Conservation (phyloP, 23 tunicate species). For the Botrylloides violaceus region DNA sequence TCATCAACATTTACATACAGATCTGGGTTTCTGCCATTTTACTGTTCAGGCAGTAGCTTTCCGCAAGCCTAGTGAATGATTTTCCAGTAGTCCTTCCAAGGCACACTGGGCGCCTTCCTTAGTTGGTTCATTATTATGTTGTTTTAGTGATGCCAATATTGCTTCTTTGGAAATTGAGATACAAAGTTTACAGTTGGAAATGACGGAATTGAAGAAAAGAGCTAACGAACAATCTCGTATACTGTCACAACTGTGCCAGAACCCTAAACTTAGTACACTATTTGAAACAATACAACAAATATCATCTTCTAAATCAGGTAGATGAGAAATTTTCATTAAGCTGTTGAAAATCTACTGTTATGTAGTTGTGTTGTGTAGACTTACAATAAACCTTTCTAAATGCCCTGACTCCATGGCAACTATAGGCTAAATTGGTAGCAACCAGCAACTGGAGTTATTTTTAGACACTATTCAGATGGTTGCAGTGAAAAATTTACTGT, state of each 20-base stretch:
- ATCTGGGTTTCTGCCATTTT: too few relatives aligned
- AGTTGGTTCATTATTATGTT: too few relatives aligned
- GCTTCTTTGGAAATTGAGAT: background rate
- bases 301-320: background rate
- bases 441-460: background rate
- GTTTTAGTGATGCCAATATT: background rate
- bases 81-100: too few relatives aligned
- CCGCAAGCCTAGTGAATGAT: too few relatives aligned
- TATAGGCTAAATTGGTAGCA: background rate
- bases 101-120: too few relatives aligned
- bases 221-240: constrained; percentile 20
- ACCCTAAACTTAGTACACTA: constrained; percentile 9
- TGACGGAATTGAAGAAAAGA: constrained; percentile 19
- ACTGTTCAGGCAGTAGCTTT: too few relatives aligned
- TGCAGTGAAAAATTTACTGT: background rate
- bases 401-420: too few relatives aligned
- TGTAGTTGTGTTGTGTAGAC: too few relatives aligned
- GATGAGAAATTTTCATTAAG: too few relatives aligned
- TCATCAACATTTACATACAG: too few relatives aligned
- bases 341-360: too few relatives aligned
- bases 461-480: background rate
- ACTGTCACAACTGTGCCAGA: background rate
- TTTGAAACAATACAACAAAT: background rate
- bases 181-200: background rate
- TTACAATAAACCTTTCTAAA: too few relatives aligned